These are phyloP conservation scores for Eptesicus fuscus DNA, from an alignment of 2,113 vertebrate species.

Conservation along the genomic window DNA sequence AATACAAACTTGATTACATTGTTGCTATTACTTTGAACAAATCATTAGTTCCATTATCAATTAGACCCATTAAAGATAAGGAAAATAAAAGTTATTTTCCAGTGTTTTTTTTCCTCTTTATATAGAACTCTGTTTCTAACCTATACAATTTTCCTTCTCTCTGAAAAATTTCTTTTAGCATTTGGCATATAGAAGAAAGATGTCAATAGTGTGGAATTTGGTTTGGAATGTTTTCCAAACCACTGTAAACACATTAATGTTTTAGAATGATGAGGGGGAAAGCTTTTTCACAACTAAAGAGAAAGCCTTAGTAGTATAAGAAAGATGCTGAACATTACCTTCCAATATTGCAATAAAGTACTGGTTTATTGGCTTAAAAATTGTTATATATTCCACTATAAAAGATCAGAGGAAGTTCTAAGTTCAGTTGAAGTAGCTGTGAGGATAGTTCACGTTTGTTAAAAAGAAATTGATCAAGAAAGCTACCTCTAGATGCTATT, in stretches of 20 bases:
- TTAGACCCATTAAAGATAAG: neutral
- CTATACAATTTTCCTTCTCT: neutral
- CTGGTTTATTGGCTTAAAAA: neutral
- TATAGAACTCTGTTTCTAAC: neutral
- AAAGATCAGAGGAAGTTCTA: neutral
- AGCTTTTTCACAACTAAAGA: constrained; percentile 31
- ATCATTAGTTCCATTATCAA: neutral
- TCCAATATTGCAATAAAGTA: neutral
- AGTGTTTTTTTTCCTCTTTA: neutral
- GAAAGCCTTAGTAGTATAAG: neutral
- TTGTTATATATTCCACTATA: neutral
- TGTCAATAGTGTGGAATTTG: neutral
- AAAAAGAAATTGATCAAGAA: neutral
- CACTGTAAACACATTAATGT: neutral
- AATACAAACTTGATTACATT: neutral
- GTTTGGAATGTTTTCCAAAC: neutral
- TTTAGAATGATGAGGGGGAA: constrained; percentile 7
- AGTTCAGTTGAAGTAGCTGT: neutral
- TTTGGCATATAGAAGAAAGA: neutral
- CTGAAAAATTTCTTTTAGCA: neutral
- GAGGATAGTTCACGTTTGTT: neutral
- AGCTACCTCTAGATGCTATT: neutral
- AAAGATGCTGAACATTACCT: neutral
- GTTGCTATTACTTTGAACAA: neutral
- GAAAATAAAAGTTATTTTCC: neutral